Conservation (phyloP, 2,797 vertebrate genomes). For the Lepilemur septentrionalis region DNA sequence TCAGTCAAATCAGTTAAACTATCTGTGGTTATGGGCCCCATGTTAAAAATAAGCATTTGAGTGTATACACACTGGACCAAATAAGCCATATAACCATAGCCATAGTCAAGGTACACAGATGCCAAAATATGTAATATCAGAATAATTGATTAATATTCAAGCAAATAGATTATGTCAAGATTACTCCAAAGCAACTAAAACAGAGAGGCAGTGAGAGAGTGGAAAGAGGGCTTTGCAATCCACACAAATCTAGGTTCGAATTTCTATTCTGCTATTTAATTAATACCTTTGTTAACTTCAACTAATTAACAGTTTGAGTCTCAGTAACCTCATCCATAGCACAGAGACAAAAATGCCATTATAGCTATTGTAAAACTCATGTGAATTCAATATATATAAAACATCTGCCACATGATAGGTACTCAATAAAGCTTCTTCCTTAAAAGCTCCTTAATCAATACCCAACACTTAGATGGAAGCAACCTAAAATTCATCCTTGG, state of each 20-base stretch:
- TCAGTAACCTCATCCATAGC: neutral
- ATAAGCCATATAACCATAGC: neutral
- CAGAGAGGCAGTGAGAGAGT: neutral
- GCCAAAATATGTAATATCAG: neutral
- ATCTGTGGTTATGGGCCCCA: neutral
- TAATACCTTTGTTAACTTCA: neutral
- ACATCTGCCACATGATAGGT: neutral
- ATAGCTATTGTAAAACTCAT: neutral
- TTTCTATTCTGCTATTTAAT: neutral
- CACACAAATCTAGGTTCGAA: neutral
- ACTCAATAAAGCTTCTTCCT: neutral
- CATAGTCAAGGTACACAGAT: neutral
- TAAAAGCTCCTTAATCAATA: neutral
- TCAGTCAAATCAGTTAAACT: neutral
- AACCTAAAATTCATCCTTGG: neutral
- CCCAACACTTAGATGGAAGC: neutral
- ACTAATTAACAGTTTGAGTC: neutral
- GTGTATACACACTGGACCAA: neutral
- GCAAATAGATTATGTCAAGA: neutral
- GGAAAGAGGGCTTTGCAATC: neutral
- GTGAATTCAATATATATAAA: neutral
- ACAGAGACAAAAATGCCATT: neutral
- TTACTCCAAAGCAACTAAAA: conserved; percentile 20
- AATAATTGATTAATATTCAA: neutral
- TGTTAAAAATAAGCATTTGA: neutral